Conservation (phyloP, 2,113 vertebrate species). For the Elephantulus edwardii region DNA sequence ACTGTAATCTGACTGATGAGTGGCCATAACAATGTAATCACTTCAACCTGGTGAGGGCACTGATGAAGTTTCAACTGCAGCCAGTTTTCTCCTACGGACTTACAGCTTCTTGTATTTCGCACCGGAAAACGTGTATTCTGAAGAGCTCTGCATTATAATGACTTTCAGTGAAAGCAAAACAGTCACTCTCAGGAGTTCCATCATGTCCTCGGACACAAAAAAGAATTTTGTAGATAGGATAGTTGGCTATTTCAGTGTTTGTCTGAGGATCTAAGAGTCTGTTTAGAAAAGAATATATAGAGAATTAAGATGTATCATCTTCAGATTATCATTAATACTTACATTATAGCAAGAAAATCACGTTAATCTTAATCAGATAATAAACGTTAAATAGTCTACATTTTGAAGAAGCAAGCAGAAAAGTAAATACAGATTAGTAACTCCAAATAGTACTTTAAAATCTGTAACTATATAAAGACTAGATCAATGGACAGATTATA, state of each 20-base stretch:
- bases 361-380: background rate
- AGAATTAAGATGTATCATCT: background rate
- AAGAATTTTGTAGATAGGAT: slow-evolving; percentile 99
- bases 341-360: slow-evolving; percentile 24
- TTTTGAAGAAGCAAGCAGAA: slow-evolving; percentile 20
- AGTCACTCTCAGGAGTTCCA: slow-evolving; percentile 96
- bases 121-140: slow-evolving; percentile 98
- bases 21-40: background rate
- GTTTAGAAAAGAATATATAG: slow-evolving; percentile 52
- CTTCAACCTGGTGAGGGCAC: background rate
- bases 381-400: background rate
- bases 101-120: slow-evolving; percentile 98
- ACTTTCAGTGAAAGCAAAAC: slow-evolving; percentile 99
- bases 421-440: background rate
- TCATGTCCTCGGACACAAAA: slow-evolving; percentile 98
- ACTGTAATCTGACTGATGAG: background rate
- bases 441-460: background rate
- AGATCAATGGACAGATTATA: background rate
- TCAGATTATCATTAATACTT: slow-evolving; percentile 3
- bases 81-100: slow-evolving; percentile 76
- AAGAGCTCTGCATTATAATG: slow-evolving; percentile 99
- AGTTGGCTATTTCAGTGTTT: slow-evolving; percentile 96
- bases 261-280: slow-evolving; percentile 96
- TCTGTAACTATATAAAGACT: slow-evolving; percentile 15
- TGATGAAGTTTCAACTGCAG: slow-evolving; percentile 26